These are phyloP conservation scores for Silurus lanzhouensis DNA, from an alignment of 2,797 vertebrate species.

Conservation along the genomic window DNA sequence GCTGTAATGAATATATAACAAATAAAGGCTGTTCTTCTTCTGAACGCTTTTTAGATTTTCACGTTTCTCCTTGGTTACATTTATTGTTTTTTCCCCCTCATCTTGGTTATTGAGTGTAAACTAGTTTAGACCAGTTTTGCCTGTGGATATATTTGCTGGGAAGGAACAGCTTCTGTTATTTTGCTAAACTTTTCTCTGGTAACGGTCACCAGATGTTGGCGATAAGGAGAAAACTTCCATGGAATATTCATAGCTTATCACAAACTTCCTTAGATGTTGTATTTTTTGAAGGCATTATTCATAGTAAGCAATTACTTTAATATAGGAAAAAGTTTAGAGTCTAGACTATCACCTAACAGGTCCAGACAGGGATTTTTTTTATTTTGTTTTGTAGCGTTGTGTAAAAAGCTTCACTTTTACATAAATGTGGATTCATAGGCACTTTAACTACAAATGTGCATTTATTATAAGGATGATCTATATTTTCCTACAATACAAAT, in stretches of 20 bases:
- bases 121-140: background rate
- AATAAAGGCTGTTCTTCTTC: too few species aligned
- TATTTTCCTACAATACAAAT: background rate
- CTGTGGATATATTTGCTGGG: background rate
- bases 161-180: background rate
- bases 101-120: too few species aligned
- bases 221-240: background rate
- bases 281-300: too few species aligned
- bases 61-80: too few species aligned
- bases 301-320: too few species aligned
- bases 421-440: background rate
- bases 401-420: background rate
- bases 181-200: background rate
- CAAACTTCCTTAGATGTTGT: background rate
- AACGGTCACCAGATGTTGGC: background rate
- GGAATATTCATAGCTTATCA: background rate
- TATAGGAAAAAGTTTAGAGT: too few species aligned
- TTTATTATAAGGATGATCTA: background rate
- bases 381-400: background rate
- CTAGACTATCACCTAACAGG: too few species aligned
- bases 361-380: background rate
- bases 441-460: background rate
- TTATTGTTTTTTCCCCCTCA: too few species aligned
- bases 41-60: too few species aligned
- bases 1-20: too few species aligned